These are phyloP conservation scores for Leptinotarsa texana DNA, from an alignment of 1,140 invertebrate genomes.

Conservation along the genomic window DNA sequence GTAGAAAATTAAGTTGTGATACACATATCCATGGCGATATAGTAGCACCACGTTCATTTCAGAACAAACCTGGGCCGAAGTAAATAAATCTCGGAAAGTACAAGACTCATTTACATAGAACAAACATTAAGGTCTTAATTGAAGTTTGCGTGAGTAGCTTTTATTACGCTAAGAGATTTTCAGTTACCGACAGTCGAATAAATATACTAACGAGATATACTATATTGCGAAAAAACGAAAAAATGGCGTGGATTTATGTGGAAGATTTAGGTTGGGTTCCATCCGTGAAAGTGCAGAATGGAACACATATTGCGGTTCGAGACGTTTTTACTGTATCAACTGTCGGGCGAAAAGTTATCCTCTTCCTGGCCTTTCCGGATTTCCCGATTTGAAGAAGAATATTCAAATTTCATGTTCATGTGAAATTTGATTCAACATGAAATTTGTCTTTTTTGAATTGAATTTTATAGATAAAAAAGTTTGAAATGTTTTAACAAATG, in stretches of 20 bases:
- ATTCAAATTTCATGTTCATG: too few relatives aligned
- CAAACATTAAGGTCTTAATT: constrained; percentile 48
- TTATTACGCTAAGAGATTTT: constrained; percentile 37
- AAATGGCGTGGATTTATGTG: background rate
- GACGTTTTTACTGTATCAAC: too few relatives aligned
- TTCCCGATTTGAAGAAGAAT: too few relatives aligned
- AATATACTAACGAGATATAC: constrained; percentile 26
- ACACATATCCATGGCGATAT: constrained; percentile 37
- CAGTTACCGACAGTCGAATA: constrained; percentile 20
- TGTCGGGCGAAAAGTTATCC: too few relatives aligned
- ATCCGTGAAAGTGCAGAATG: background rate
- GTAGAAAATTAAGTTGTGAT: constrained; percentile 42
- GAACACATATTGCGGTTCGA: background rate
- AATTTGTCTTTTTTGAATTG: too few relatives aligned
- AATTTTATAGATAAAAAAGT: too few relatives aligned
- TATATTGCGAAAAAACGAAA: constrained; percentile 20
- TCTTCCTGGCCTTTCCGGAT: too few relatives aligned
- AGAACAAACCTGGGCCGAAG: constrained; percentile 38
- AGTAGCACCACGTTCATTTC: constrained; percentile 22
- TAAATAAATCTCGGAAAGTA: constrained; percentile 41
- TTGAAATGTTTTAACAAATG: too few relatives aligned
- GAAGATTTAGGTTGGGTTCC: background rate
- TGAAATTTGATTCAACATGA: too few relatives aligned
- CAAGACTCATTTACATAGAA: constrained; percentile 44
- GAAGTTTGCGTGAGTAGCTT: constrained; percentile 44